Evolutionary conservation across 2,113 vertebrate species (phyloP).

Genomic region (Pithys albifrons): DNA sequence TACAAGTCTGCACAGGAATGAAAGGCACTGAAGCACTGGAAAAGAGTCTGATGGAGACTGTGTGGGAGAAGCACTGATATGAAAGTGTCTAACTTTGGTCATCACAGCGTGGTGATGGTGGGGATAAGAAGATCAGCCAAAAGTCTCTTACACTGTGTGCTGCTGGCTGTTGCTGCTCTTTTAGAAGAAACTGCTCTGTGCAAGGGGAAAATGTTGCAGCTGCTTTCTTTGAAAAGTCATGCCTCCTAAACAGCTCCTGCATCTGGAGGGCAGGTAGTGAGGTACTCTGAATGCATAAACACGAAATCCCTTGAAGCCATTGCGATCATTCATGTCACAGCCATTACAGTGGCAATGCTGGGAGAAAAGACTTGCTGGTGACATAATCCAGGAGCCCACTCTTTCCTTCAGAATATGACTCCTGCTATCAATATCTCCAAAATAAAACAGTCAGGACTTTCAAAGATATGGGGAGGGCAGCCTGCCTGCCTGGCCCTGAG

Average conservation of each 20-base stretch:
- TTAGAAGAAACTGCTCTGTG: not conserved
- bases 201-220: not conserved
- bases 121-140: not conserved
- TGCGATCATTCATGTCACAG: not conserved
- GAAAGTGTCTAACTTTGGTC: not conserved
- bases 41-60: not conserved
- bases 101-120: not conserved
- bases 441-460: not conserved
- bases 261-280: not conserved
- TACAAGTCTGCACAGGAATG: not conserved
- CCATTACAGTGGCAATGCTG: accelerated
- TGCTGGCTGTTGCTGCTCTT: not conserved
- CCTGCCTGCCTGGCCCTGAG: not conserved
- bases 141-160: not conserved
- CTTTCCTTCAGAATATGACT: not conserved
- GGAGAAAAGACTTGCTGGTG: not conserved
- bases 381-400: not conserved
- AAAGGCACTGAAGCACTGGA: not conserved
- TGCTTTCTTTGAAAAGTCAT: not conserved
- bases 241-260: not conserved
- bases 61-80: not conserved
- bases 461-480: not conserved
- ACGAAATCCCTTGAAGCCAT: not conserved
- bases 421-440: not conserved
- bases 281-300: not conserved